Evolutionary conservation across 2,113 vertebrate genomes (phyloP), one percentile per base, ranked within the genome.

Genomic region (Catharus fuscescens): DNA sequence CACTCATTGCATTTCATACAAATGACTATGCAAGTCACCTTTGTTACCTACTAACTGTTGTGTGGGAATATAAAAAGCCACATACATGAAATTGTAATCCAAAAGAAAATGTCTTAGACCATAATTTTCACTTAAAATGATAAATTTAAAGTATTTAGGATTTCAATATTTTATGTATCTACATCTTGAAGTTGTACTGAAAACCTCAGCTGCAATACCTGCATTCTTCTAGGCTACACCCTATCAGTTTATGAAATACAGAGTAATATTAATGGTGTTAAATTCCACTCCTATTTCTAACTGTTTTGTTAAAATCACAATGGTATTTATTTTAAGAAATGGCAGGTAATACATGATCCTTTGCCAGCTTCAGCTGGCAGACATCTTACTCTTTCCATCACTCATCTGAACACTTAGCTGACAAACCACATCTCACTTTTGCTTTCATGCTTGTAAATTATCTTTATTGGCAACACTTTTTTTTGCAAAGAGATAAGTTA

Each of bases 1-100:
- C 76, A 74, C 45, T 93, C 74, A 45, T 44, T 88, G 59, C 40
- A 88, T 88, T 92, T 96, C 79, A 80, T 92, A 94, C 76, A 95
- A 90, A 96, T 71, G 79, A 84, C 92, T 90, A 38, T 0, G 0
- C 50, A 86, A 86, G 69, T 74, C 90, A 94, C 76, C 80, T 93
- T 94, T 94, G 52, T 93, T 93, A 92, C 79, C 76, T 92, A 14
- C 64, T 88, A 45, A 71, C 76, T 71, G 60, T 56, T 92, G 34
- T 47, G 14, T 73, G 40, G 21, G 40, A 96, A 74, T 80, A 92
- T 90, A 73, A 83, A 83, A 88, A 66, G 36, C 45, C 72, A 74
- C 48, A 90, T 67, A 45, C 14, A 34, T 38, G 40, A n/a, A 72
- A 80, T 56, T 74, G 70, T 44, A 93, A 88, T 80, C 21, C 36